Percentiles rank a stretch among this genome's conserved stretches.
These are phyloP conservation scores for Anabas testudineus DNA, from an alignment of 2,797 vertebrate species.

Conservation along the genomic window DNA sequence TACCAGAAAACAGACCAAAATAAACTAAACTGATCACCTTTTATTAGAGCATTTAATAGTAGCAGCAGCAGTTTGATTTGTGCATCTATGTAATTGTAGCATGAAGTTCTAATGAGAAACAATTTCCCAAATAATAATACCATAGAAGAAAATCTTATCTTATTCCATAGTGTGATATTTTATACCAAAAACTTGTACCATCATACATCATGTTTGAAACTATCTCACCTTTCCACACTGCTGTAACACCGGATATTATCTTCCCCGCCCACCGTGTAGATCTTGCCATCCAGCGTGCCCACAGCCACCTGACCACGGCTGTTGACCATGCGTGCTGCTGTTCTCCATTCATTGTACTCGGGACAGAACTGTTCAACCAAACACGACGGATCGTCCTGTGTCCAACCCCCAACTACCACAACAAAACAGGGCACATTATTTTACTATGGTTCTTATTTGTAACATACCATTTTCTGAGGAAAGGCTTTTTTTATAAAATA, in stretches of 20 bases:
- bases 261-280: slow-evolving; percentile 68
- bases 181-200: no score
- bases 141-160: no score
- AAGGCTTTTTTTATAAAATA: no score
- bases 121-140: no score
- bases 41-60: no score
- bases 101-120: slow-evolving; percentile 10
- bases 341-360: slow-evolving; percentile 77
- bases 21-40: no score
- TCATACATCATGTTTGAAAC: no score
- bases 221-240: slow-evolving; percentile 74
- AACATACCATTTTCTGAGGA: no score
- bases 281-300: slow-evolving; percentile 60
- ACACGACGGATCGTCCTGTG: slow-evolving; percentile 62
- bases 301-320: slow-evolving; percentile 66
- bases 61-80: slow-evolving; percentile 22
- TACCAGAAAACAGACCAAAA: no score
- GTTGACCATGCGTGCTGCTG: slow-evolving; percentile 65
- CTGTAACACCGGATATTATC: slow-evolving; percentile 69
- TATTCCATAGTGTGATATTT: no score
- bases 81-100: slow-evolving; percentile 17
- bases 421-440: slow-evolving; percentile 1
- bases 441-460: no score
- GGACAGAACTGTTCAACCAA: slow-evolving; percentile 72
- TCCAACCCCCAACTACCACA: slow-evolving; percentile 74